A percentile compares a stretch with the other conserved stretches of the same genome.
phyloP scores from a whole-genome alignment of 2,113 vertebrate genomes.

The Buteo buteo region DNA sequence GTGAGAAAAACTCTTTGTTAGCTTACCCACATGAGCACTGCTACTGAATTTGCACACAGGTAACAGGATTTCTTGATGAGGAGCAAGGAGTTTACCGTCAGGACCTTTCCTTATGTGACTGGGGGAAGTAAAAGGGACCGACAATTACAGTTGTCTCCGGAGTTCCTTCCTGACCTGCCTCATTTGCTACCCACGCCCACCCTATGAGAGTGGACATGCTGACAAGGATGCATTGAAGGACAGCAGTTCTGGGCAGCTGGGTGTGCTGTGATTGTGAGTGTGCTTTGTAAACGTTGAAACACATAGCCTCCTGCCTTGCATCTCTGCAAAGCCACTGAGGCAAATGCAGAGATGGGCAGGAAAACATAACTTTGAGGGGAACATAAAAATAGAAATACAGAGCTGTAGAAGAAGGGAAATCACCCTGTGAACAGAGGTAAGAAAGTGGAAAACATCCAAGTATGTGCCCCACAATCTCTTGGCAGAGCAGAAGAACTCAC shows the following conservation, averaged over 20 bases:
- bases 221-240: background rate
- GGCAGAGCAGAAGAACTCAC: background rate
- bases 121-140: background rate
- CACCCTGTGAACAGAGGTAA: background rate
- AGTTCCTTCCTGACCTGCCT: background rate
- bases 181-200: background rate
- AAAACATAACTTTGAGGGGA: background rate
- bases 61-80: background rate
- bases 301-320: background rate
- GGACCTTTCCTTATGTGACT: background rate
- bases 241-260: background rate
- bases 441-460: background rate
- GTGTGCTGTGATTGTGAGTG: background rate
- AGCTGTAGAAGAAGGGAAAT: background rate
- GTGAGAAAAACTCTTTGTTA: background rate
- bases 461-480: background rate
- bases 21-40: background rate
- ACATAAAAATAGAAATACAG: background rate
- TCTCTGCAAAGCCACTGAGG: background rate
- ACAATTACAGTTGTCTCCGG: background rate
- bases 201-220: fast-evolving
- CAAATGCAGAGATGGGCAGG: background rate
- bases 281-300: background rate
- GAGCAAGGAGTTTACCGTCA: background rate
- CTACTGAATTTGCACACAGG: background rate